Percentiles rank a stretch among this genome's conserved stretches.
Evolutionary conservation across 1,140 invertebrate genomes (phyloP).

Genomic region (Drosophila biarmipes): DNA sequence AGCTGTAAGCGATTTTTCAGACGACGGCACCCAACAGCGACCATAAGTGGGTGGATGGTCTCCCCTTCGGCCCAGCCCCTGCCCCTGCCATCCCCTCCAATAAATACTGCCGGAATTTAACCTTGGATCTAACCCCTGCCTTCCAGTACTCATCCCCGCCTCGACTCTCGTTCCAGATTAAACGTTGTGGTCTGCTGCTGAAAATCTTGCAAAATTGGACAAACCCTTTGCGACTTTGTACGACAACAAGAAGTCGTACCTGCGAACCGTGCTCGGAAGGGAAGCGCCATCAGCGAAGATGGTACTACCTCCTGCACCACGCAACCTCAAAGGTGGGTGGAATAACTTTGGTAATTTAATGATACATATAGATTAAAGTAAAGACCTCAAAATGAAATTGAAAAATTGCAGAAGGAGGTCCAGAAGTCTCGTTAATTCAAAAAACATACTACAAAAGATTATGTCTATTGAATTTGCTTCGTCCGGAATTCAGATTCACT

Average conservation of each 20-base stretch:
- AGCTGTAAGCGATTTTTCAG: conserved; percentile 55
- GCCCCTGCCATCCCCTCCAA: conserved; percentile 10
- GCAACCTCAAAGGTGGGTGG: conserved; percentile 77
- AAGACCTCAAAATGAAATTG: too few species aligned
- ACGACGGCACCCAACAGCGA: conserved; percentile 12
- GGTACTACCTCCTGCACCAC: conserved; percentile 79
- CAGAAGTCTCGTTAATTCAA: too few species aligned
- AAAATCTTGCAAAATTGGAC: conserved; percentile 82
- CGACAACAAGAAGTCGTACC: conserved; percentile 84
- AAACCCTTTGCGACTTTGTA: conserved; percentile 83
- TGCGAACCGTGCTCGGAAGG: conserved; percentile 72
- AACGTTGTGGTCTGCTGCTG: conserved; percentile 50
- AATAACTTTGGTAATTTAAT: not conserved
- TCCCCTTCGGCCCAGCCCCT: conserved; percentile 32
- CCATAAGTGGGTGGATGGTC: conserved; percentile 13
- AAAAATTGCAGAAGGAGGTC: too few species aligned
- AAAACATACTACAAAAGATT: too few species aligned
- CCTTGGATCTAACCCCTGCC: not conserved
- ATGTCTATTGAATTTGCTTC: too few species aligned
- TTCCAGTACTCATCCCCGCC: not conserved
- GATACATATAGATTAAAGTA: too few species aligned
- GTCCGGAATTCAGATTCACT: too few species aligned
- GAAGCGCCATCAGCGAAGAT: conserved; percentile 83
- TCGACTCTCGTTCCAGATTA: conserved; percentile 53
- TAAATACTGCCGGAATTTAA: conserved; percentile 9